These are phyloP conservation scores for Crocuta crocuta DNA, from an alignment of 2,113 vertebrate species.

Conservation along the genomic window DNA sequence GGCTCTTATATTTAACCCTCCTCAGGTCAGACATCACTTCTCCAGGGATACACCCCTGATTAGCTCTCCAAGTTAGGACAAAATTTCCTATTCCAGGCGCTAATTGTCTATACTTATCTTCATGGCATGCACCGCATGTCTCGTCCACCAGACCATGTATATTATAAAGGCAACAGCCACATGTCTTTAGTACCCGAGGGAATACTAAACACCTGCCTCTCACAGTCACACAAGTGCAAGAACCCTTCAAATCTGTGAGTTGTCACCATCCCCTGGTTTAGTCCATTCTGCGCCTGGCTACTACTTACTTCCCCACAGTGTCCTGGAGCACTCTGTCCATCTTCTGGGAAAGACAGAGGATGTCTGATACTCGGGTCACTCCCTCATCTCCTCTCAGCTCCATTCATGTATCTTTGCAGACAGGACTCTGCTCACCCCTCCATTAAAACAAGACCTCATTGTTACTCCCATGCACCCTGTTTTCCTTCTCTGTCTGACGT, in stretches of 20 bases:
- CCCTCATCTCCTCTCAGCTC: neutral
- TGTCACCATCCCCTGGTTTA: neutral
- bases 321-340: neutral
- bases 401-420: neutral
- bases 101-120: neutral
- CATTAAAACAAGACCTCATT: neutral
- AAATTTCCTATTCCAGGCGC: neutral
- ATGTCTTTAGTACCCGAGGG: too few relatives aligned
- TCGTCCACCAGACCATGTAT: neutral
- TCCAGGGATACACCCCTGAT: too few relatives aligned
- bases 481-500: neutral
- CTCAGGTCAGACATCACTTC: neutral
- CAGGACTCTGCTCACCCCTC: too few relatives aligned
- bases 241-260: neutral
- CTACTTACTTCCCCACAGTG: neutral
- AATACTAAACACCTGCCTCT: neutral
- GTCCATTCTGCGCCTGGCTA: neutral
- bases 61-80: neutral
- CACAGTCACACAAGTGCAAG: neutral
- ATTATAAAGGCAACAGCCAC: neutral
- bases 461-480: accelerated
- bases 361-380: neutral
- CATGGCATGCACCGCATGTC: accelerated
- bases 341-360: neutral
- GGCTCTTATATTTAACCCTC: neutral